phyloP scores from a whole-genome alignment of 2,113 vertebrate genomes.

The Syrmaticus mikado region DNA sequence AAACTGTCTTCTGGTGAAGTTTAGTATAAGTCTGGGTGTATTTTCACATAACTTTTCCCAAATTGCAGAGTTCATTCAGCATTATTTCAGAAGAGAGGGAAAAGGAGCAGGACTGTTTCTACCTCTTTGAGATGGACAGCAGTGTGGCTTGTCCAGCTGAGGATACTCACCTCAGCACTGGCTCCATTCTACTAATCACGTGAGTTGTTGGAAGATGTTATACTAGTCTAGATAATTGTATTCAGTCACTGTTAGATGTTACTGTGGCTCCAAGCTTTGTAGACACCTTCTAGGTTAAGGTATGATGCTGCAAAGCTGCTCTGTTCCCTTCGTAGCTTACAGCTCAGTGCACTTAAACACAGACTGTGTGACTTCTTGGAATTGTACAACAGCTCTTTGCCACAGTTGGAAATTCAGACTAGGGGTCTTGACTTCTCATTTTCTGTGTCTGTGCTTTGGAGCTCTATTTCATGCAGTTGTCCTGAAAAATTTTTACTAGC shows the following conservation, averaged over 20 bases:
- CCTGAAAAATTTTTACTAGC: not conserved
- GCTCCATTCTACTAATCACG: slow-evolving; percentile 92
- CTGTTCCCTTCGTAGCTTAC: not conserved
- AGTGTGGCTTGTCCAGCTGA: slow-evolving; percentile 84
- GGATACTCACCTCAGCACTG: slow-evolving; percentile 84
- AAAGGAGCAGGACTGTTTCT: slow-evolving; percentile 85
- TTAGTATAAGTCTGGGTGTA: not conserved
- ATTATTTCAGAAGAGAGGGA: slow-evolving; percentile 84
- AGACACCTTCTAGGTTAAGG: not conserved
- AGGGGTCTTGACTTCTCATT: not conserved
- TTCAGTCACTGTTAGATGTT: not conserved
- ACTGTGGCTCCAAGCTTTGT: not conserved
- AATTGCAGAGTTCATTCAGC: slow-evolving; percentile 80
- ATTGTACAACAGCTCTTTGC: not conserved
- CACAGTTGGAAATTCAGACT: not conserved
- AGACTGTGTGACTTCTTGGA: not conserved
- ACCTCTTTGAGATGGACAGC: slow-evolving; percentile 93
- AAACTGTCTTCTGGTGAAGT: not conserved
- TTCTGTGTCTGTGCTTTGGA: not conserved
- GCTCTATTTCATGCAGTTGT: not conserved
- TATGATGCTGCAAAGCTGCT: not conserved
- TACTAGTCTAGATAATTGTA: not conserved
- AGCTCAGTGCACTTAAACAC: not conserved
- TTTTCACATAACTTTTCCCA: not conserved
- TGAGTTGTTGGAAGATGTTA: slow-evolving; percentile 74